phyloP scores from a whole-genome alignment of 2,797 vertebrate species.

The Syngnathus acus region DNA sequence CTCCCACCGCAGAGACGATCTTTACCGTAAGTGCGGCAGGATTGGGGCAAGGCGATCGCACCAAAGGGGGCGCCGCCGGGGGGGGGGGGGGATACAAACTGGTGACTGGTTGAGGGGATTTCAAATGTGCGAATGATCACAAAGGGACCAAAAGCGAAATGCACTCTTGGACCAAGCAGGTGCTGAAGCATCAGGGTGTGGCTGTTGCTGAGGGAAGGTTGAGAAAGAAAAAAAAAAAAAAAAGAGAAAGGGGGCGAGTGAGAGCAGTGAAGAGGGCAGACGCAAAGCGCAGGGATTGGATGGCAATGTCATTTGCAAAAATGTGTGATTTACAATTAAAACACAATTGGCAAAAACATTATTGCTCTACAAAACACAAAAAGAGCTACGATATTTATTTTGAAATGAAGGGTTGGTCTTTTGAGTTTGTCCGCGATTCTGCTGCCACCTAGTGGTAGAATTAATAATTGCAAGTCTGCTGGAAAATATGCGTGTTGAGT shows the following conservation, averaged over 20 bases:
- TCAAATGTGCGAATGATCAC: background rate
- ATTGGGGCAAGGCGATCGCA: conserved; percentile 26
- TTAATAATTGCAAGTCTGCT: background rate
- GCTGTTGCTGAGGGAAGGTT: conserved; percentile 58
- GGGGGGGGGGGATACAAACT: background rate
- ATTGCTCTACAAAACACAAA: background rate
- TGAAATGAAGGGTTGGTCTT: background rate
- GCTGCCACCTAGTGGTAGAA: background rate
- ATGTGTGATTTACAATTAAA: background rate
- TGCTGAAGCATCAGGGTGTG: conserved; percentile 43
- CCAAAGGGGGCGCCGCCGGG: background rate
- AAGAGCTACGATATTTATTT: background rate
- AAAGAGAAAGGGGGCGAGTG: background rate
- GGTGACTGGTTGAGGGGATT: background rate
- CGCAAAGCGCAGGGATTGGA: conserved; percentile 3
- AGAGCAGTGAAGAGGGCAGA: conserved; percentile 6
- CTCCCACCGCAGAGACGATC: conserved; percentile 33
- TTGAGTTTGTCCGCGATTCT: background rate
- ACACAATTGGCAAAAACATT: background rate
- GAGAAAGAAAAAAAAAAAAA: conserved; percentile 2
- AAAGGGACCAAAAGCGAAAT: background rate
- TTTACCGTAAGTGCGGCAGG: conserved; percentile 48
- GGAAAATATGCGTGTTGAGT: background rate
- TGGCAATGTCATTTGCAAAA: background rate
- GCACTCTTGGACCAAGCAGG: background rate